Evolutionary conservation across 1,140 invertebrate species (phyloP), one percentile per base, ranked within the genome.

Genomic region (Bradynema listronoti): DNA sequence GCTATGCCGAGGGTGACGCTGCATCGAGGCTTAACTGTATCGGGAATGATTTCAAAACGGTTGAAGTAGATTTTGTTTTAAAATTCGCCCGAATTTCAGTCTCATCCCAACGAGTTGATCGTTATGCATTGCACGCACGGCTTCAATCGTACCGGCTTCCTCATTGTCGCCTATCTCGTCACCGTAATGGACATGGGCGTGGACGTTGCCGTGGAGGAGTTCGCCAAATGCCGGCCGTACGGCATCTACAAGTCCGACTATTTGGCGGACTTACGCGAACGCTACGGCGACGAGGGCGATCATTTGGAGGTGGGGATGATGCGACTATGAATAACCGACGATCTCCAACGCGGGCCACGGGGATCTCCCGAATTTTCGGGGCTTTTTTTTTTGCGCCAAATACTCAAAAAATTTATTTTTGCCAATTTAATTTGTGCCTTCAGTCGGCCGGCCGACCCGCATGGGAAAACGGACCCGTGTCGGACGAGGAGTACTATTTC

Each of bases 121-220:
- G 85, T 86, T 45, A 87, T 99, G 30, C 95, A 99, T 79, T 99
- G 94, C 77, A 99, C 94, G 0, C 94, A 99, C 83, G 95, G 94
- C 0, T 99, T 97, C 75, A 99, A 99, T 80, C 83, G 95, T 69
- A 96, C 91, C 25, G 95, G 84, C 7, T 99, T 96, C 78, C 81
- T 98, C 0, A 88, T 98, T 49, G 84, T 86, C 47, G 86, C 89
- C 1, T 99, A 88, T 79, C 83, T 98, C 70, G 19, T 50, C 9
- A 32, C 29, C 9, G 27, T 19, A 24, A 30, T 25, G 9, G 27
- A 24, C 5, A 30, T 30, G 29, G 16, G 27, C 5, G 5, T 50
- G 19, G 47, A 50, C 34, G 27, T 50, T n/a, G 47, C 89, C 0
- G 70, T 96, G 0, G 78, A 80, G 46, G 82, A 84, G 70, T 96